Evolutionary conservation across 2,113 vertebrate genomes (phyloP).

Genomic region (Abramis brama): DNA sequence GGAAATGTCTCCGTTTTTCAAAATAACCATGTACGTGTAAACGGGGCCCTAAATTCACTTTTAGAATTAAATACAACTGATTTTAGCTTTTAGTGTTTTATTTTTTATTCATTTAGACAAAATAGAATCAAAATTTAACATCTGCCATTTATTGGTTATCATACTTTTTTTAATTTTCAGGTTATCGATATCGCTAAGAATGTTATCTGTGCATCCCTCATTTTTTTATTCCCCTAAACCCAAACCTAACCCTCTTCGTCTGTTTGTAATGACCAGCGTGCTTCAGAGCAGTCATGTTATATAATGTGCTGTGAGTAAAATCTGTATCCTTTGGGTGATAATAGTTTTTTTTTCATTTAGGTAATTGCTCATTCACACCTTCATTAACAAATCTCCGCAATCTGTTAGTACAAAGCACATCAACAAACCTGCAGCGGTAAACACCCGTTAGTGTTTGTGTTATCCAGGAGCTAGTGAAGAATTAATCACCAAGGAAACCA

Average conservation of each 20-base stretch:
- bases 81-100: neutral
- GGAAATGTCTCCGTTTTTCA: too few species aligned
- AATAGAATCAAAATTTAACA: neutral
- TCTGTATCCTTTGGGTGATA: neutral
- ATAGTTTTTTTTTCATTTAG: neutral
- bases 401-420: neutral
- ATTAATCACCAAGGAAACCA: slow-evolving; percentile 6
- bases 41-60: neutral
- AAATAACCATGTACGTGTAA: too few species aligned
- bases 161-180: neutral
- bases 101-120: neutral
- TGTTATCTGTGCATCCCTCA: neutral
- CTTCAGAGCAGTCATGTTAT: slow-evolving; percentile 37
- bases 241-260: neutral
- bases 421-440: neutral
- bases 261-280: slow-evolving; percentile 44
- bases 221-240: neutral
- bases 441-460: slow-evolving; percentile 1
- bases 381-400: neutral
- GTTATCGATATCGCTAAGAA: neutral
- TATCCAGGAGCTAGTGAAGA: neutral
- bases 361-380: neutral
- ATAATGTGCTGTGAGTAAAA: neutral
- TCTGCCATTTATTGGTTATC: neutral
- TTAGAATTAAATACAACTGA: neutral